Base-by-base conservation (phyloP, 2,113 vertebrate species). In the Enhydra lutris region DNA sequence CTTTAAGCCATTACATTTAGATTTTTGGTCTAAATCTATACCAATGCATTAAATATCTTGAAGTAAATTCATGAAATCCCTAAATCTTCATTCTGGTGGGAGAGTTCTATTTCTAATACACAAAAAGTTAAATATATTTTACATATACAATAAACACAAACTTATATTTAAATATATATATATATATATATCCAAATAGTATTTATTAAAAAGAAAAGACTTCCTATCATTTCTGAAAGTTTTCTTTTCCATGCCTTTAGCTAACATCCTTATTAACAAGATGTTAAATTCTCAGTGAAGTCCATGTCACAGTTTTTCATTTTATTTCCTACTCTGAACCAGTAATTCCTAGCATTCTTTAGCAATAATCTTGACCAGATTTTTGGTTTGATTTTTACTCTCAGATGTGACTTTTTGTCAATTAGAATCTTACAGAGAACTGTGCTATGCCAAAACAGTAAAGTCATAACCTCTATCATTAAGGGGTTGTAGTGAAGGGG, bases 361-460 rank as follows among this genome's bases (percentile, higher is more conserved):
- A 78, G 36, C 63, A 95, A 76, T 95, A 61, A 96, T 65, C 39
- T 88, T 59, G 42, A 24, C 29, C 8, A n/a, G 17, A 9, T 71
- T 57, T 88, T 50, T 96, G 6, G 14, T 69, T 95, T 96, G 13
- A 47, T 69, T 95, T 69, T 65, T 50, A 81, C 94, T 82, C 52
- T 79, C 42, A 52, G 2, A 42, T 78, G 0, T 87, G 15, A 34
- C 9, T 65, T 91, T 90, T 82, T 15, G 47, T 45, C 13, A 90
- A 67, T 24, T 63, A 89, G 78, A 89, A 26, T 89, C n/a, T 80
- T 86, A 78, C 23, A 95, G 24, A 84, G 4, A 82, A 94, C 50
- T 95, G 36, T 3, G 50, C 67, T 34, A 65, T 29, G 59, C 24
- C 79, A 93, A 93, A 82, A 71, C 10, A 91, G 61, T 50, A 89